A percentile compares a stretch with the other conserved stretches of the same genome.
Conservation (phyloP, 2,113 vertebrate genomes). For the Astur gentilis region DNA sequence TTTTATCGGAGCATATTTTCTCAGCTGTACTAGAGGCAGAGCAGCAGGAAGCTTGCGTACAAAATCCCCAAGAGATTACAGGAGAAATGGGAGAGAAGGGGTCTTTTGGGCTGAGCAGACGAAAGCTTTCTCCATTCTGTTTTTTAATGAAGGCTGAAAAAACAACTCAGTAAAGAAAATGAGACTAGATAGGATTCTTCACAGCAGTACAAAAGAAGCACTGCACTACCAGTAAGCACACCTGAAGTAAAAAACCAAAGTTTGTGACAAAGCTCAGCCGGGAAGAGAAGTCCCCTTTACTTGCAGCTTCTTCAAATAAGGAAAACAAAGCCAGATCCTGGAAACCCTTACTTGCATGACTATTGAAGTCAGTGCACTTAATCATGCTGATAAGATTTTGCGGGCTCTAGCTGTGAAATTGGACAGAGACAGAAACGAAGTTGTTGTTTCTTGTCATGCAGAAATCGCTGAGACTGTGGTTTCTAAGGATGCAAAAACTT, state of each 20-base stretch:
- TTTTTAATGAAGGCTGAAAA: background rate
- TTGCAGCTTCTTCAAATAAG: background rate
- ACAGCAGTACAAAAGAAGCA: background rate
- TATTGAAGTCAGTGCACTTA: background rate
- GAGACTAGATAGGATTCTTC: background rate
- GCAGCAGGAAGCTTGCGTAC: background rate
- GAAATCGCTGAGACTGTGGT: background rate
- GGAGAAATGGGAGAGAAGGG: background rate
- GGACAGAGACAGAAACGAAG: conserved; percentile 18
- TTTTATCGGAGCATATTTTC: background rate
- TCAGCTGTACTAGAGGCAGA: background rate
- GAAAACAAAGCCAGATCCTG: background rate
- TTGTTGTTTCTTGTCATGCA: background rate
- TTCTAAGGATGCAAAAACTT: conserved; percentile 1
- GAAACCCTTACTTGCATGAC: background rate
- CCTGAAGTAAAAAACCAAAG: background rate
- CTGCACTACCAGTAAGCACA: background rate
- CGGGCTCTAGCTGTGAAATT: background rate
- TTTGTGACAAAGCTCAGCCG: background rate
- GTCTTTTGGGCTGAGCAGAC: background rate
- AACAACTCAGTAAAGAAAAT: background rate
- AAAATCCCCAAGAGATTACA: background rate
- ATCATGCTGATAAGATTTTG: conserved; percentile 1
- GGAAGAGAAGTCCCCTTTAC: background rate
- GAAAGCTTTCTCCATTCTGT: background rate